A percentile compares a stretch with the other conserved stretches of the same genome.
These are phyloP conservation scores for Patella depressa DNA, from an alignment of 2,888 invertebrate species.

Conservation along the genomic window DNA sequence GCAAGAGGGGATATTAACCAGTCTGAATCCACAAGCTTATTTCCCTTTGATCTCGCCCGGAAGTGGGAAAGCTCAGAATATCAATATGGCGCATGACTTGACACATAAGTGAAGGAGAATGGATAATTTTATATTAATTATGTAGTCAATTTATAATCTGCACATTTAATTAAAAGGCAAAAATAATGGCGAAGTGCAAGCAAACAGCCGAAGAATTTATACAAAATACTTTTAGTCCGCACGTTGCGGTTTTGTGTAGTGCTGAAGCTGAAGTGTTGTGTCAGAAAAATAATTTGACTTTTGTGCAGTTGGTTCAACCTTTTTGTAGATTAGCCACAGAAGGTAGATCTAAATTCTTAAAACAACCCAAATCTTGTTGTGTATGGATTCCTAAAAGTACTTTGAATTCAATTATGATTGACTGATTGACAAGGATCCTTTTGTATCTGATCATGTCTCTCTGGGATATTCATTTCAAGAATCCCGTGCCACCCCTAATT, in stretches of 20 bases:
- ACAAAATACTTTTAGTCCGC: constrained; percentile 89
- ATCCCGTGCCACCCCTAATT: too few species aligned
- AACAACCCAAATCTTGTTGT: too few species aligned
- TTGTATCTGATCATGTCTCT: too few species aligned
- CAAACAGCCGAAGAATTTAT: constrained; percentile 81
- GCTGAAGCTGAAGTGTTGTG: constrained; percentile 86
- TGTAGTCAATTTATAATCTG: not conserved
- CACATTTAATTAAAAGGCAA: not conserved
- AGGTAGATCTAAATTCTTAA: constrained; percentile 59
- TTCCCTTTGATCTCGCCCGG: constrained; percentile 25
- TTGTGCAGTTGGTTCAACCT: constrained; percentile 91
- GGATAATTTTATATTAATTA: constrained; percentile 7
- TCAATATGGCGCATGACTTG: constrained; percentile 44
- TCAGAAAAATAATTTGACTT: constrained; percentile 90
- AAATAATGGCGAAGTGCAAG: constrained; percentile 72
- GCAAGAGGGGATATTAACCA: too few species aligned
- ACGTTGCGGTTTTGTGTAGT: constrained; percentile 88
- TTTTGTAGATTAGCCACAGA: constrained; percentile 85
- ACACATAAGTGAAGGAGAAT: constrained; percentile 18
- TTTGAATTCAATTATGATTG: not conserved
- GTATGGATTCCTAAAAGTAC: not conserved
- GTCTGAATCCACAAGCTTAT: too few species aligned
- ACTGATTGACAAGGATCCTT: not conserved
- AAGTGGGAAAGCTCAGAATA: constrained; percentile 37
- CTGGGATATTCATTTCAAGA: too few species aligned